phyloP scores from a whole-genome alignment of 1,140 invertebrate genomes.

The Ostrea edulis region DNA sequence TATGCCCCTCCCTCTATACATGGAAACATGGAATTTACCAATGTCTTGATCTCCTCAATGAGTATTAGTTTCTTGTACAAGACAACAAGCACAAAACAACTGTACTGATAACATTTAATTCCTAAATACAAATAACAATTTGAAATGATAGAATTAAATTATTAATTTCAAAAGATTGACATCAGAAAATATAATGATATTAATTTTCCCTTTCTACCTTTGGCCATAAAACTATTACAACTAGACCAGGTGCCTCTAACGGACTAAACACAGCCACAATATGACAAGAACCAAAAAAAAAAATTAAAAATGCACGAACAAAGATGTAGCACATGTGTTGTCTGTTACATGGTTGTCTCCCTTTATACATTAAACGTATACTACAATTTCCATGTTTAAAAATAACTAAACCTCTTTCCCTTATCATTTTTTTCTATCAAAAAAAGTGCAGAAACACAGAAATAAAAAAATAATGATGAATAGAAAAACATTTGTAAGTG shows the following conservation, averaged over 20 bases:
- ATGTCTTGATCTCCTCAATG: too few relatives aligned
- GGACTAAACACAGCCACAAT: constrained; percentile 28
- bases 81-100: not conserved
- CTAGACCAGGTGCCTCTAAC: constrained; percentile 20
- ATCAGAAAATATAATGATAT: constrained; percentile 32
- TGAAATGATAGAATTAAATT: constrained; percentile 17
- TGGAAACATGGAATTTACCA: not conserved
- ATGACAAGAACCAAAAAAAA: not conserved
- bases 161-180: not conserved
- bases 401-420: constrained; percentile 4
- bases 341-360: constrained; percentile 36
- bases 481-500: not conserved
- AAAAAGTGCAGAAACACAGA: not conserved
- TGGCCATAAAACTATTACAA: constrained; percentile 32
- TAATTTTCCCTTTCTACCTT: constrained; percentile 27
- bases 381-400: not conserved
- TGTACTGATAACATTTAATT: constrained; percentile 37
- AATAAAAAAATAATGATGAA: not conserved
- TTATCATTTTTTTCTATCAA: not conserved
- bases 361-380: constrained; percentile 11
- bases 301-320: not conserved
- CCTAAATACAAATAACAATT: constrained; percentile 32
- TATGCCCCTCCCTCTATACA: not conserved
- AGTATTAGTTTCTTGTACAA: too few relatives aligned
- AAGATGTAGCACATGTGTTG: constrained; percentile 30